phyloP scores from a whole-genome alignment of 2,888 invertebrate species.

The Stenurella melanura region DNA sequence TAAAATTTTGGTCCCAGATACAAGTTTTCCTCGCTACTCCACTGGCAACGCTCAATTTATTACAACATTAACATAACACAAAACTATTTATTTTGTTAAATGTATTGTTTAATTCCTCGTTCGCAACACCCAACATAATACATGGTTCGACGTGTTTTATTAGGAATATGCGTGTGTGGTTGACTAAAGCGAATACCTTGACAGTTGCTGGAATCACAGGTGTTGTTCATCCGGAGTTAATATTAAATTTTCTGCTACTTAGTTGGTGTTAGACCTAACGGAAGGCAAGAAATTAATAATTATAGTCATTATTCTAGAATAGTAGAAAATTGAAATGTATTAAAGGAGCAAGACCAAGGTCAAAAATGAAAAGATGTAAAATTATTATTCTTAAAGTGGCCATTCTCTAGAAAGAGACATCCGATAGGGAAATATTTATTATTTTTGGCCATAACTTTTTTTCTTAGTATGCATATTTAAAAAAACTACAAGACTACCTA shows the following conservation, averaged over 20 bases:
- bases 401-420: no score
- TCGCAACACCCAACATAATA: constrained; percentile 2
- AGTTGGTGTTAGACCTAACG: not conserved
- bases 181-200: constrained; percentile 10
- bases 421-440: no score
- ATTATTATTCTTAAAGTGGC: no score
- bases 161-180: constrained; percentile 18
- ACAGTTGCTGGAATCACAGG: constrained; percentile 14
- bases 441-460: no score
- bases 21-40: not conserved
- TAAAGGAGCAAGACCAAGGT: not conserved
- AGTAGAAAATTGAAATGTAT: not conserved
- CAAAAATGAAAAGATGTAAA: not conserved
- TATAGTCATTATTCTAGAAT: not conserved
- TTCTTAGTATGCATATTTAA: no score
- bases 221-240: constrained; percentile 12
- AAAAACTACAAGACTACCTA: no score
- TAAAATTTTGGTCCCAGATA: no score
- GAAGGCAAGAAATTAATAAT: not conserved
- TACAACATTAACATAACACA: not conserved
- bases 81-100: constrained; percentile 2
- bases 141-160: not conserved
- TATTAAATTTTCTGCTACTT: not conserved
- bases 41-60: not conserved
- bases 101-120: constrained; percentile 7